Base-by-base conservation (phyloP, 2,113 vertebrate species). In the Pedionomus torquatus region DNA sequence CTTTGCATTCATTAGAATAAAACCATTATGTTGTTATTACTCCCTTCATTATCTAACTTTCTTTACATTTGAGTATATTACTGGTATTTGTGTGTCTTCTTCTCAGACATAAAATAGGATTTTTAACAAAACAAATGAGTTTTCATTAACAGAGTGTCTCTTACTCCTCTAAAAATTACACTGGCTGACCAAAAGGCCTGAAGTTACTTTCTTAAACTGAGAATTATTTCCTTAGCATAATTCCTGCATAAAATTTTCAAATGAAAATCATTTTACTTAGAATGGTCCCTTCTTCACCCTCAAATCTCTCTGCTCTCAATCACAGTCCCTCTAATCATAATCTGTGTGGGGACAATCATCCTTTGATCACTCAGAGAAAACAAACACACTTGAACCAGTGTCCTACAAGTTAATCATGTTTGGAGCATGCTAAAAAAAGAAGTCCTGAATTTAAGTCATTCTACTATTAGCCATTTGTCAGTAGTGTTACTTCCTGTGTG, bases 401-500 rank as follows among this genome's bases (percentile, higher is more conserved):
- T 5, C 5, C 11, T 77, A 37, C 39, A 23, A 39, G 15, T 58
- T 52, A 87, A 52, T 69, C 11, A 7, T 30, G 44, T 18, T 52
- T 91, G 60, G 37, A 80, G 58, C 13, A 60, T 12, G 13, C 2
- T 72, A 83, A 71, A 78, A 68, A 3, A 28, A 60, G 13, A 79
- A 76, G 4, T 21, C 9, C 74, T 52, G 4, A 28, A 52, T 65
- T 92, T 74, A 74, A 74, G 52, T 69, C 14, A 8, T 55, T 88
- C 33, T 11, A 25, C 7, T 8, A 58, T 44, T 2, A 4, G 14
- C 7, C 24, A 81, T 20, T 87, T 74, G 33, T 63, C 24, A 44
- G 4, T 28, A 6, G 2, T 30, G 8, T 46, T 17, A 4, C 21
- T 79, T 54, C 13, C n/a, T 77, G 5, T 3, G 0, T 77, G 15